Evolutionary conservation across 2,797 vertebrate species (phyloP).

Genomic region (Sebastes nivosus): DNA sequence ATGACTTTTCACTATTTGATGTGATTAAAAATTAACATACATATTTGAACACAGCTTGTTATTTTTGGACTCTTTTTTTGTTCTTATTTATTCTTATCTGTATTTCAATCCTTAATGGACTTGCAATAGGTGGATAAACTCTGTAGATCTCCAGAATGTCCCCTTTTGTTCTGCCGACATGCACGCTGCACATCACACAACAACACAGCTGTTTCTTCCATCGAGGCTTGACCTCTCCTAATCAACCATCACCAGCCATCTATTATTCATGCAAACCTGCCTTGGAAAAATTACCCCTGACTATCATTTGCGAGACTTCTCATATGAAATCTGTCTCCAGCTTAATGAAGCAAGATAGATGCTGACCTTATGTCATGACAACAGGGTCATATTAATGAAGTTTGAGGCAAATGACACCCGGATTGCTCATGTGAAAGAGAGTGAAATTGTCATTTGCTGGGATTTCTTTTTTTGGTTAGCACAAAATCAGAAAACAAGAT

Average conservation of each 20-base stretch:
- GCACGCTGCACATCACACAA: not conserved
- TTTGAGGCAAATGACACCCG: conserved; percentile 14
- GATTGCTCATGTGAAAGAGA: not conserved
- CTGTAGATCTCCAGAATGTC: not conserved
- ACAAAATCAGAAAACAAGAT: conserved; percentile 36
- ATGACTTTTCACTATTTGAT: conserved; percentile 66
- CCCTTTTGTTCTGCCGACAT: not conserved
- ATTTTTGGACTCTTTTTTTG: not conserved
- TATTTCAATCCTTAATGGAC: not conserved
- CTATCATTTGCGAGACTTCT: conserved; percentile 43
- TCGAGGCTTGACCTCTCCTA: conserved; percentile 41
- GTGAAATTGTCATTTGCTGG: not conserved
- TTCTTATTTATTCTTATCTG: not conserved
- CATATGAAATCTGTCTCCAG: conserved; percentile 62
- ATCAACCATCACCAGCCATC: conserved; percentile 36
- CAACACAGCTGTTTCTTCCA: conserved; percentile 41
- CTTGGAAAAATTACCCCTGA: conserved; percentile 55
- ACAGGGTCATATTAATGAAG: conserved; percentile 38
- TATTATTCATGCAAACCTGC: conserved; percentile 66
- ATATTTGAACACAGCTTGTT: not conserved
- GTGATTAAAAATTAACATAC: conserved; percentile 30
- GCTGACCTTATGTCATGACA: conserved; percentile 43
- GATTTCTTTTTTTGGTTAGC: not conserved
- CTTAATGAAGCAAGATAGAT: conserved; percentile 67
- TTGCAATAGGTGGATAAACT: not conserved